Evolutionary conservation across 1,140 invertebrate species (phyloP), one percentile per base, ranked within the genome.

Genomic region (Phenacoccus solenopsis): DNA sequence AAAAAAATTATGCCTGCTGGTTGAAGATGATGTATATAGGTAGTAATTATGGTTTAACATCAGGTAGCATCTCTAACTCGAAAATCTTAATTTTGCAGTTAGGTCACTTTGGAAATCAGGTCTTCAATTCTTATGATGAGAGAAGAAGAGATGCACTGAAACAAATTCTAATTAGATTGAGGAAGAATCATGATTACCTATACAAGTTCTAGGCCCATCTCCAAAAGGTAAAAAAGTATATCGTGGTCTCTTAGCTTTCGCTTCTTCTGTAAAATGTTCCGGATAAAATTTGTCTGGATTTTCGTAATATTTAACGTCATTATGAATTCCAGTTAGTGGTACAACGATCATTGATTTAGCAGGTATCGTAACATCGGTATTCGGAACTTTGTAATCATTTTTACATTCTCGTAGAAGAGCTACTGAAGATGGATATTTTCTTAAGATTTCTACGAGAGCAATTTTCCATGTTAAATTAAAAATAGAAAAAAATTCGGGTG

Each of bases 271-370:
- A 74, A 87, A 88, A 68, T 85, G 75, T 70, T 85, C 82, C 0
- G 86, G 86, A 64, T 68, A 30, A 73, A 85, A 88, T 16, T 75
- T 76, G 22, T 84, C 80, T 1, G 86, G 85, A 69, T 87, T 78
- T 12, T 84, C 80, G 73, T 79, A 87, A 61, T 79, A 77, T 56
- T 80, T 72, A 1, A 78, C 74, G 72, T 85, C 80, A 16, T 81
- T 80, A 71, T 91, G 89, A 30, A 91, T 78, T 1, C 82, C 82
- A 38, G 83, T 79, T 1, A 84, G 79, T 0, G 86, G 82, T 35
- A 90, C 80, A 22, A 84, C 7, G 13, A 79, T 68, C 21, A 32
- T 32, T 13, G 75, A 76, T n/a, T 75, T 77, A 77, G 84, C 80
- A 64, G 84, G 81, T 49, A 88, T 79, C 0, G 78, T 76, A n/a